Base-by-base conservation (phyloP, 1,140 invertebrate genomes). In the Maconellicoccus hirsutus region DNA sequence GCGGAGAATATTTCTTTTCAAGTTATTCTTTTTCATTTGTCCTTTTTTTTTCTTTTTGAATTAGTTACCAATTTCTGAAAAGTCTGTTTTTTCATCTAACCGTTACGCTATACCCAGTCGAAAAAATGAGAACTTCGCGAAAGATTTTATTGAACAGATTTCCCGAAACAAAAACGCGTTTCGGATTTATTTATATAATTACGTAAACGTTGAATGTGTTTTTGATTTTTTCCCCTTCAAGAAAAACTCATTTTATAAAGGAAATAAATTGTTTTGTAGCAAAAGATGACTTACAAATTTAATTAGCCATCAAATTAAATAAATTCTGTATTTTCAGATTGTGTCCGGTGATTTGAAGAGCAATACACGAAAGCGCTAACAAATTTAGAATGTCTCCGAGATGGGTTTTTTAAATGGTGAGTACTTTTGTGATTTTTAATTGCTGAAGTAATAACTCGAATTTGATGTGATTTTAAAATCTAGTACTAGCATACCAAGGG, bases 361-460 rank as follows among this genome's bases (percentile, higher is more conserved):
- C 16, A 16, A 52, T 16, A 3, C 42, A 16, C 42, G 4, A 8
- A 52, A n/a, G n/a, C n/a, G n/a, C n/a, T 52, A 6, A 66, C 19
- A 6, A 16, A 6, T 66, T 66, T 66, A 25, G 22, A 66, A 66
- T 66, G 61, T 66, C 61, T 66, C 25, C 61, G 25, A 66, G 25
- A 66, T 66, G 61, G 61, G 22, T 23, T 14, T 66, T 66, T 26
- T 66, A 66, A 66, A 23, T 66, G 61, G 61, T 66, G 61, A 66
- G 61, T 66, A 12, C 12, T 33, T 33, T 33, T 33, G 12, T 33
- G 12, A 33, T 33, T 6, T 33, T 33, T 33, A 33, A 3, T 33
- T 33, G 29, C 29, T 33, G 3, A 33, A 33, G 29, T 6, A 33
- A 33, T 33, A 6, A 6, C 12, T 33, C 12, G 29, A 33, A 33